Base-by-base conservation (phyloP, 2,797 vertebrate species). In the Coilia nasus region DNA sequence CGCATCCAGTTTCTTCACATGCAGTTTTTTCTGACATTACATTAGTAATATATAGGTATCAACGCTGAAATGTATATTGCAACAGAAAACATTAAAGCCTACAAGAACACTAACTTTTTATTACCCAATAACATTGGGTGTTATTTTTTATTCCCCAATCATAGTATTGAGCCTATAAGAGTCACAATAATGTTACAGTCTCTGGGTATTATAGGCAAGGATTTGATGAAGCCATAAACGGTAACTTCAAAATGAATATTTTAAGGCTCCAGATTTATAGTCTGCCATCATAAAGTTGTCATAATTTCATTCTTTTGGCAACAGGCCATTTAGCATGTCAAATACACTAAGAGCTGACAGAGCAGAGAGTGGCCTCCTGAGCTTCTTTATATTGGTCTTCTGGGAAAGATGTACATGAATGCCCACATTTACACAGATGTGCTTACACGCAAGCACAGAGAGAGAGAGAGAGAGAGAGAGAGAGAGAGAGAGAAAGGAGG, bases 31-130 rank as follows among this genome's bases (percentile, higher is more conserved):
- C 25, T 0, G 25, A 35, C 25, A 67, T 28, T 67, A n/a, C 23
- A 67, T 23, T 47, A 78, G 35, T 35, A n/a, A n/a, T n/a, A n/a
- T n/a, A n/a, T n/a, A n/a, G 28, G 21, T 59, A 19, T 81, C 59
- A 23, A 17, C 44, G 60, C 47, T 19, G 46, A 84, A 59, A 57
- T 59, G 50, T 81, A 25, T 54, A 2, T 54, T 84, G 81, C 50
- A 1, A 85, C 35, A 41, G 35, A 71, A 83, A 35, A 2, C 47
- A 54, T 54, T 12, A 54, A 17, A 64, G 54, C 23, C 11, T 44
- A 14, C 17, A 44, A 41, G 83, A 46, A 31, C 50, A 57, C 56
- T 35, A 78, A 44, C 86, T 81, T 41, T 78, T 41, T 41, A 41
- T 41, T 41, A 41, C 35, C 35, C 35, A 41, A 41, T 41, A 41